Evolutionary conservation across 2,113 vertebrate genomes (phyloP).

Genomic region (Aptenodytes patagonicus): DNA sequence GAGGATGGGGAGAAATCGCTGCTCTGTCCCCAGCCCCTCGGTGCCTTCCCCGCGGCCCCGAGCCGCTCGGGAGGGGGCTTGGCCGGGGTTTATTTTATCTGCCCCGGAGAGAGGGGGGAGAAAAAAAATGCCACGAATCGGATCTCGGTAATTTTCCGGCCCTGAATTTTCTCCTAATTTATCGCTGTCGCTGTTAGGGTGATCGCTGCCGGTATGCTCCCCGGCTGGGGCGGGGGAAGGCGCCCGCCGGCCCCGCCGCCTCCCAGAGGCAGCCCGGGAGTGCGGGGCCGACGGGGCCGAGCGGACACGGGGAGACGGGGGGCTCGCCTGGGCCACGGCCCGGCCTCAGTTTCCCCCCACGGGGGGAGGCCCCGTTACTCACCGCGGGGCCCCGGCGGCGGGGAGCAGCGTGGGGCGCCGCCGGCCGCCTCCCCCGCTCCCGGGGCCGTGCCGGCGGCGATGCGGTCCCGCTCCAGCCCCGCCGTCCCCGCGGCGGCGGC

Average conservation of each 20-base stretch:
- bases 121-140: background rate
- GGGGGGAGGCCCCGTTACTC: background rate
- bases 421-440: background rate
- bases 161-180: background rate
- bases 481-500: no score
- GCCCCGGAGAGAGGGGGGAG: rapidly evolving
- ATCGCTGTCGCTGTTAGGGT: background rate
- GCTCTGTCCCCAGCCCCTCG: background rate
- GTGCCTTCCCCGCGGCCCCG: background rate
- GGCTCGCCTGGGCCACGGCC: background rate
- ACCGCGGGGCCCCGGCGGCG: background rate
- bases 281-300: background rate
- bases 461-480: no score
- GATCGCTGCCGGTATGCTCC: background rate
- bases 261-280: background rate
- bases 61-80: background rate
- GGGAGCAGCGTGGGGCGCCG: background rate
- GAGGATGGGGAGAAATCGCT: background rate
- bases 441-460: background rate
- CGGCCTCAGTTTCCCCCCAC: background rate
- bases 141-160: background rate
- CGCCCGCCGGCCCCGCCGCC: background rate
- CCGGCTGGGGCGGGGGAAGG: background rate
- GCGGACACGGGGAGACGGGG: background rate
- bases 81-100: background rate